phyloP scores from a whole-genome alignment of 2,888 invertebrate species.

The Calameuta pallipes region DNA sequence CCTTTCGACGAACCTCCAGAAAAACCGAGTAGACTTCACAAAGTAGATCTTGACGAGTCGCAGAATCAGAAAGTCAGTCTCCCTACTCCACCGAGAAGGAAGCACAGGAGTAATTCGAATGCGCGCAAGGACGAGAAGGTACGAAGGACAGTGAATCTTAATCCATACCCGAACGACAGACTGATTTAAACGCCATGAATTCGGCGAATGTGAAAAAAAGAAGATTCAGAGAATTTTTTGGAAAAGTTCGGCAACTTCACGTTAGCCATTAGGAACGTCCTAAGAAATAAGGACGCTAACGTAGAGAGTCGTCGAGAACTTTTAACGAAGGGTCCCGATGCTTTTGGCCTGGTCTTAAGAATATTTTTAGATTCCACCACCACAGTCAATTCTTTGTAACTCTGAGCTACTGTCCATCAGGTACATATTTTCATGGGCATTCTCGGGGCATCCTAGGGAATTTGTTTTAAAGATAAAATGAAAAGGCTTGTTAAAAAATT shows the following conservation, averaged over 20 bases:
- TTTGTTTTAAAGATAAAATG: neutral
- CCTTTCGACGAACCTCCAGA: slow-evolving; percentile 43
- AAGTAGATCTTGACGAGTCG: slow-evolving; percentile 39
- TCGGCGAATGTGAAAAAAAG: neutral
- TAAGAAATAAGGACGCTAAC: neutral
- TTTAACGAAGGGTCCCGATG: neutral
- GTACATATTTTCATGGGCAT: neutral
- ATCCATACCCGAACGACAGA: slow-evolving; percentile 43
- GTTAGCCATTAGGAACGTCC: neutral
- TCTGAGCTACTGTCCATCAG: neutral
- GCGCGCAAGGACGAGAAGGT: slow-evolving; percentile 27
- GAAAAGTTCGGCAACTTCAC: neutral
- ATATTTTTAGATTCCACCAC: neutral
- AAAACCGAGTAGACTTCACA: slow-evolving; percentile 52
- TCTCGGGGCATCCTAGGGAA: neutral
- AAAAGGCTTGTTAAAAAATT: neutral
- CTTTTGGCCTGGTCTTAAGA: neutral
- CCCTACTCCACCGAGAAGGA: slow-evolving; percentile 57
- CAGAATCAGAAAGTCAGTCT: slow-evolving; percentile 32
- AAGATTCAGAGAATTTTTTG: neutral
- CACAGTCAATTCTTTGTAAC: neutral
- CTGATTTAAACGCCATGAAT: slow-evolving; percentile 44
- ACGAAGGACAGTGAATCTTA: slow-evolving; percentile 14
- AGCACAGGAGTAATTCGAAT: slow-evolving; percentile 33
- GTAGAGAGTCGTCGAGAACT: neutral